Evolutionary conservation across 2,888 invertebrate genomes (phyloP), one percentile per base, ranked within the genome.

Genomic region (Archaeoteleia sp.): DNA sequence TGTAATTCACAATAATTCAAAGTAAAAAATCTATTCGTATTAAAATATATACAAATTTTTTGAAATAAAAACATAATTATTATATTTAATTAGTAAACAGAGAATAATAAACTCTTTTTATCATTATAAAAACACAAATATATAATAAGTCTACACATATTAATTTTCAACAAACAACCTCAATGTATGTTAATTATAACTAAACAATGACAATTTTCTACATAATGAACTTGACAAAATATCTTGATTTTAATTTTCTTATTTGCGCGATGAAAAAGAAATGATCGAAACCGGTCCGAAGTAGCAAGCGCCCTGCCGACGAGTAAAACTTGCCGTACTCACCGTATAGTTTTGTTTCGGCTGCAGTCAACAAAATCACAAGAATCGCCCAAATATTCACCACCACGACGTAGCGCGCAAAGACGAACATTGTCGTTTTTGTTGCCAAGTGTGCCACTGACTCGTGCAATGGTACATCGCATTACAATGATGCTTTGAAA

Each of bases 291-390:
- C 62, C 54, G 62, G 62, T 62, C 32, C n/a, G 9, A 27, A 13
- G 29, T 14, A 4, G 7, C 4, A 39, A n/a, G n/a, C n/a, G n/a
- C n/a, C n/a, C n/a, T n/a, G 39, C 7, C 23, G 42, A 39, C 20
- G 25, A 48, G 46, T 37, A 54, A 40, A 60, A 66, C 51, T 51
- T 35, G 15, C 6, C 13, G 32, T 39, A 53, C 66, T 66, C 54
- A 66, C 66, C 53, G 40, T 40, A 60, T 54, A 48, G 66, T 43
- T 42, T 48, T 35, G 42, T 48, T 27, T 58, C 66, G 39, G 37
- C 48, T 30, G 43, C 37, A 53, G 43, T 27, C 35, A 48, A 46
- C 42, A 43, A 54, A 3, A 49, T 25, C 48, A 51, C 54, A 25
- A 66, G 35, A 15, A 66, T 30, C 35, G 58, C 9, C 57, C 58